A percentile compares a stretch with the other conserved stretches of the same genome.
phyloP scores from a whole-genome alignment of 2,797 vertebrate species.

The Percopsis omiscomaycus region DNA sequence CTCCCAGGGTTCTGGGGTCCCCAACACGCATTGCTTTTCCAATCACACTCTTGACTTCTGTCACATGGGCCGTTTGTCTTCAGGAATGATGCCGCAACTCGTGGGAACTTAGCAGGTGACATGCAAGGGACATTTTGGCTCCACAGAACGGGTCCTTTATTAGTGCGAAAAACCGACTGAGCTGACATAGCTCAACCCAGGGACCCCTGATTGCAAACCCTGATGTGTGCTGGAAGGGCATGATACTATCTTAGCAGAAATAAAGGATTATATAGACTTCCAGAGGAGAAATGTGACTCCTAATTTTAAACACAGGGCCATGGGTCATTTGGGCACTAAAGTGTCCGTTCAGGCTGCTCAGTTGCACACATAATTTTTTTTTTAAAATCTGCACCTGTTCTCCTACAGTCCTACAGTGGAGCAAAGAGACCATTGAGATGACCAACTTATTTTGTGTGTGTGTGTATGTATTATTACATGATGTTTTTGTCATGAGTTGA shows the following conservation, averaged over 20 bases:
- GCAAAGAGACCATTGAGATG: slow-evolving; percentile 25
- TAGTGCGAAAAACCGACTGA: slow-evolving; percentile 78
- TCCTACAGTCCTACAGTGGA: slow-evolving; percentile 39
- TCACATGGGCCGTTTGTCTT: slow-evolving; percentile 83
- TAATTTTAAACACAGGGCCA: slow-evolving; percentile 7
- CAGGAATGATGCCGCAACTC: slow-evolving; percentile 76
- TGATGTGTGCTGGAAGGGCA: slow-evolving; percentile 37
- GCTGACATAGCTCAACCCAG: slow-evolving; percentile 68
- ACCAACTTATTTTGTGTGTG: too few species aligned
- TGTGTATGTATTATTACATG: background rate
- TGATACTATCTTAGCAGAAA: slow-evolving; percentile 40
- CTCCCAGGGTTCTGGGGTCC: slow-evolving; percentile 73
- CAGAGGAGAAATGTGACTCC: slow-evolving; percentile 42
- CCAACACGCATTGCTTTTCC: slow-evolving; percentile 81
- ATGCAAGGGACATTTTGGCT: slow-evolving; percentile 79
- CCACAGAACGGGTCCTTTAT: slow-evolving; percentile 76
- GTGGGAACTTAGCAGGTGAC: slow-evolving; percentile 73
- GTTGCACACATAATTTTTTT: too few species aligned
- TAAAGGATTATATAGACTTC: slow-evolving; percentile 37
- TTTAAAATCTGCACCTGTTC: slow-evolving; percentile 32
- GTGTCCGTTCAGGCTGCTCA: too few species aligned
- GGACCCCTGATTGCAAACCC: slow-evolving; percentile 53
- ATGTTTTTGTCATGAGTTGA: background rate
- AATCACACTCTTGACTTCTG: slow-evolving; percentile 84
- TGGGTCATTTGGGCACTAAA: too few species aligned